A percentile compares a stretch with the other conserved stretches of the same genome.
These are phyloP conservation scores for Catharus fuscescens DNA, from an alignment of 2,113 vertebrate species.

Conservation along the genomic window DNA sequence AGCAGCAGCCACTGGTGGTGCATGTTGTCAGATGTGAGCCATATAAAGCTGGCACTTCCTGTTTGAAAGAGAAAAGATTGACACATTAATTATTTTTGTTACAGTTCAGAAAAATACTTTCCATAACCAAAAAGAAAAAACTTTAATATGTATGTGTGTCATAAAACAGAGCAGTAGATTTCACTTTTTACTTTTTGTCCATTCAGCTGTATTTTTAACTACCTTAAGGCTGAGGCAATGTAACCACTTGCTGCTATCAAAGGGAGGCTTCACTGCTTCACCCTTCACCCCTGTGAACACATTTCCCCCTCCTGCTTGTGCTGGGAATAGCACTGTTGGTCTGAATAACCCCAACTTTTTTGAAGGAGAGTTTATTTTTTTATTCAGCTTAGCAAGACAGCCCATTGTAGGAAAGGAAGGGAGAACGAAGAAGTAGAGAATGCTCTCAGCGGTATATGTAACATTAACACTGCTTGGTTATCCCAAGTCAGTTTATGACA, in stretches of 20 bases:
- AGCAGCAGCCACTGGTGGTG: constrained; percentile 95
- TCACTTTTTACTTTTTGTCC: neutral
- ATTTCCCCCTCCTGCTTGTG: neutral
- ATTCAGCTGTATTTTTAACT: neutral
- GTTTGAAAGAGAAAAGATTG: constrained; percentile 53
- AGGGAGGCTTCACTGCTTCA: neutral
- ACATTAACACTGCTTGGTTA: neutral
- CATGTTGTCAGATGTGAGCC: constrained; percentile 83
- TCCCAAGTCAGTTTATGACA: neutral
- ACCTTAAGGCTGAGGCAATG: neutral
- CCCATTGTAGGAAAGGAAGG: neutral
- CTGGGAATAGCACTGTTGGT: neutral
- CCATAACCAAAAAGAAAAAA: neutral
- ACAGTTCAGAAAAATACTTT: neutral
- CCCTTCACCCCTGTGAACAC: neutral
- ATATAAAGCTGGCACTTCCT: constrained; percentile 67
- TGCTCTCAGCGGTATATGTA: neutral
- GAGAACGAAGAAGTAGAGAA: neutral
- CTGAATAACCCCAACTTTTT: neutral
- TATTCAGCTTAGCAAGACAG: neutral
- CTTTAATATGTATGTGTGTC: neutral
- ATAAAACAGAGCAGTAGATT: neutral
- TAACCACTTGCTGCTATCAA: neutral
- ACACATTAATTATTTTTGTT: neutral
- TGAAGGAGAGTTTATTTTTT: neutral